Evolutionary conservation across 2,888 invertebrate species (phyloP).

Genomic region (Cephus pulcher): DNA sequence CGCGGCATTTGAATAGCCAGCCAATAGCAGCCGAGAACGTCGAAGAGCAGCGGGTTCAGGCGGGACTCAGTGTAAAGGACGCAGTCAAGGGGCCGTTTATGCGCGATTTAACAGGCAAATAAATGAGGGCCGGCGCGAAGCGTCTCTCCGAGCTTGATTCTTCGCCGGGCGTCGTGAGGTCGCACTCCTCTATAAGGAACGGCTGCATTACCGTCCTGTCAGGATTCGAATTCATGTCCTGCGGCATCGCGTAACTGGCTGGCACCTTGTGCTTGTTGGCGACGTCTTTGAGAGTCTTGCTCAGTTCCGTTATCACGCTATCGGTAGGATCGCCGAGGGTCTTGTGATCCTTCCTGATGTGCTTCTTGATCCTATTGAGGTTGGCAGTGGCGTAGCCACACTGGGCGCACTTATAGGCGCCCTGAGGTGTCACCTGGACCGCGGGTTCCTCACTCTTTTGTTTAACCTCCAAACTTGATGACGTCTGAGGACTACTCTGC

Average conservation of each 20-base stretch:
- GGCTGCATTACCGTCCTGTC: constrained; percentile 90
- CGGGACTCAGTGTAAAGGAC: constrained; percentile 93
- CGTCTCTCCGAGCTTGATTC: constrained; percentile 65
- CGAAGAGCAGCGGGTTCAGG: constrained; percentile 69
- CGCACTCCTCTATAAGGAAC: constrained; percentile 82
- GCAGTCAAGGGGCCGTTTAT: constrained; percentile 88
- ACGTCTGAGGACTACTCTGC: constrained; percentile 64
- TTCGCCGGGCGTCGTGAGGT: constrained; percentile 61
- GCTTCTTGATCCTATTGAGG: constrained; percentile 64
- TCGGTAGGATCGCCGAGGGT: constrained; percentile 58
- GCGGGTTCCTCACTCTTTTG: constrained; percentile 68
- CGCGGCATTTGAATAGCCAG: neutral
- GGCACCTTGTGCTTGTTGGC: constrained; percentile 71
- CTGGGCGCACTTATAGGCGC: constrained; percentile 62
- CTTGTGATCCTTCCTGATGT: constrained; percentile 68
- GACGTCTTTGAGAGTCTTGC: constrained; percentile 68
- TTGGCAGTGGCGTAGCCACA: constrained; percentile 61
- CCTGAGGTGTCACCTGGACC: constrained; percentile 63
- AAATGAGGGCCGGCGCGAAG: constrained; percentile 92
- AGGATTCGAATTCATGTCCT: constrained; percentile 63
- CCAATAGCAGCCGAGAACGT: neutral
- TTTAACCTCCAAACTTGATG: constrained; percentile 68
- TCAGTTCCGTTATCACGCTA: constrained; percentile 67
- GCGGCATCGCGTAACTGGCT: constrained; percentile 76
- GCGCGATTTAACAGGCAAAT: constrained; percentile 91